These are phyloP conservation scores for Drosophila jambulina DNA, from an alignment of 1,140 invertebrate genomes.

Conservation along the genomic window DNA sequence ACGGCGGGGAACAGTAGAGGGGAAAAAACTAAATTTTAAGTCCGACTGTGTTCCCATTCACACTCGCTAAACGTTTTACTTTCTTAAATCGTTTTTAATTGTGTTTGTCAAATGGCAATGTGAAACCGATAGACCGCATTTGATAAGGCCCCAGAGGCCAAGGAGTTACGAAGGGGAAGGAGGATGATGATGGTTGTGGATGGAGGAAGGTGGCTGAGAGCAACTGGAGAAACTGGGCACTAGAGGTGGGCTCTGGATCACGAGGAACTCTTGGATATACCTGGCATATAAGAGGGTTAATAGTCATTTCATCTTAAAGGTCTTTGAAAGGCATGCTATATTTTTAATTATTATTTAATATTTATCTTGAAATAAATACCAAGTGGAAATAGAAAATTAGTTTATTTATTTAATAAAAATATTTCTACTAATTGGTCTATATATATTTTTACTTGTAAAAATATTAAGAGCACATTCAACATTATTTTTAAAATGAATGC, in stretches of 20 bases:
- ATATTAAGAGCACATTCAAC: too few relatives aligned
- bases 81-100: slow-evolving; percentile 83
- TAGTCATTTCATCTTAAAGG: background rate
- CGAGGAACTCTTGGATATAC: background rate
- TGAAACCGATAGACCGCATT: slow-evolving; percentile 80
- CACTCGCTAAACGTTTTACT: slow-evolving; percentile 76
- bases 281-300: too few relatives aligned
- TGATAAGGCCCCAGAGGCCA: slow-evolving; percentile 55
- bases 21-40: slow-evolving; percentile 10
- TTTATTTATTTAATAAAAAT: too few relatives aligned
- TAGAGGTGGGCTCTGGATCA: slow-evolving; percentile 2
- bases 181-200: background rate
- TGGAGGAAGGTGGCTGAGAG: slow-evolving; percentile 5
- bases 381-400: background rate
- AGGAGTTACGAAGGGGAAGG: background rate
- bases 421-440: background rate
- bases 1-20: background rate
- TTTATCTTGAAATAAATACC: background rate
- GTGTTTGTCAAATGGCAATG: slow-evolving; percentile 82
- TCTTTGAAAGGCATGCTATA: too few relatives aligned
- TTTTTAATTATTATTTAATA: background rate
- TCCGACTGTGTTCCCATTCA: slow-evolving; percentile 70
- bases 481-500: too few relatives aligned
- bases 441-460: background rate
- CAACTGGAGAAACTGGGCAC: slow-evolving; percentile 3